A percentile compares a stretch with the other conserved stretches of the same genome.
These are phyloP conservation scores for Hypsopygia costalis DNA, from an alignment of 2,888 invertebrate species.

Conservation along the genomic window DNA sequence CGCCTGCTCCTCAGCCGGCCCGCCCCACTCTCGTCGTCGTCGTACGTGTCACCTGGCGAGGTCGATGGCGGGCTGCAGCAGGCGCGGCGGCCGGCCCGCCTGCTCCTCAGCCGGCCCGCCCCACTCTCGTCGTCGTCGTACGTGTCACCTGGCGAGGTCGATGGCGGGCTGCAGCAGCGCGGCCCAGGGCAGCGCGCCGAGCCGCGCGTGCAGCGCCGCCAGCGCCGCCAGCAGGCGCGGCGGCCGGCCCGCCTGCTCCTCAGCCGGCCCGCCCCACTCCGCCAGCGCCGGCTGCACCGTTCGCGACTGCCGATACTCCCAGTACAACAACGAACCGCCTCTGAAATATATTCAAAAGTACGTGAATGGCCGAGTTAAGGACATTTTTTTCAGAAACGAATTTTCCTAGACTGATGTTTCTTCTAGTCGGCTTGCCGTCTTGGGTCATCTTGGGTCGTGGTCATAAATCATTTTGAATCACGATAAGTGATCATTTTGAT, in stretches of 20 bases:
- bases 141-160: slow-evolving; percentile 51
- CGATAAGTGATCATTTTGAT: too few species aligned
- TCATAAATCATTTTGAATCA: too few species aligned
- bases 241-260: slow-evolving; percentile 21
- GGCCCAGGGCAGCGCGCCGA: slow-evolving; percentile 53
- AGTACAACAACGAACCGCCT: slow-evolving; percentile 86
- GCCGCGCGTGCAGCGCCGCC: slow-evolving; percentile 48
- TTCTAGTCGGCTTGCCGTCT: too few species aligned
- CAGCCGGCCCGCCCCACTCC: slow-evolving; percentile 45
- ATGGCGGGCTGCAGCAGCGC: slow-evolving; percentile 49
- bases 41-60: slow-evolving; percentile 55
- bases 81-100: slow-evolving; percentile 37
- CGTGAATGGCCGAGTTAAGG: too few species aligned
- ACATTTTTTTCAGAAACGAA: too few species aligned
- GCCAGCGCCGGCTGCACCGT: slow-evolving; percentile 68
- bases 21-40: too few species aligned
- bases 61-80: slow-evolving; percentile 52
- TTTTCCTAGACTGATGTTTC: too few species aligned
- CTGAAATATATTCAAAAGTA: slow-evolving; percentile 68
- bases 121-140: too few species aligned
- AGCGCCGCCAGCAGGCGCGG: slow-evolving; percentile 56
- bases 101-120: too few species aligned
- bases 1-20: too few species aligned
- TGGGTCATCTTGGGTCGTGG: too few species aligned
- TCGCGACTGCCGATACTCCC: slow-evolving; percentile 82